phyloP scores from a whole-genome alignment of 2,888 invertebrate species.

The Tridacna gigas region DNA sequence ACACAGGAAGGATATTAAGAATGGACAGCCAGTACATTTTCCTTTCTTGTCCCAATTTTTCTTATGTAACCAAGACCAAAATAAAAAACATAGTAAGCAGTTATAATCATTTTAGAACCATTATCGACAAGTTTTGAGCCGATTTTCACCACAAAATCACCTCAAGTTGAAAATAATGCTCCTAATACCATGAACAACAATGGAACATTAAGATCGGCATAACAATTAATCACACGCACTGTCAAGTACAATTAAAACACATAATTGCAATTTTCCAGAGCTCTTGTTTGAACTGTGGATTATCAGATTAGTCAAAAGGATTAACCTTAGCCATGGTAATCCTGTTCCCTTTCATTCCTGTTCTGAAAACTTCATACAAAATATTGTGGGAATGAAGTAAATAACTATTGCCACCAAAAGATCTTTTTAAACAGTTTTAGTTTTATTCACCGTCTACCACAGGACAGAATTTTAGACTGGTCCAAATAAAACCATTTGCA shows the following conservation, averaged over 20 bases:
- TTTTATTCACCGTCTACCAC: too few species aligned
- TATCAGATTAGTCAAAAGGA: conserved; percentile 33
- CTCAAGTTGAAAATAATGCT: conserved; percentile 39
- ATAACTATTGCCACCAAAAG: too few species aligned
- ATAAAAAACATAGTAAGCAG: conserved; percentile 6
- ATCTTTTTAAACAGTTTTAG: too few species aligned
- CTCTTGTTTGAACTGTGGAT: conserved; percentile 31
- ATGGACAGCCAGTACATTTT: too few species aligned
- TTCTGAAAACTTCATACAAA: too few species aligned
- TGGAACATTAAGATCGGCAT: neutral
- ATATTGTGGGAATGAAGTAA: too few species aligned
- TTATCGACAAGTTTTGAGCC: conserved; percentile 36
- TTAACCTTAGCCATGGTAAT: neutral
- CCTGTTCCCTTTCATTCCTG: too few species aligned
- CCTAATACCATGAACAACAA: conserved; percentile 12
- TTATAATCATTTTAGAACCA: conserved; percentile 30
- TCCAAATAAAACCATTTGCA: too few species aligned
- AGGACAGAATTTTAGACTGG: too few species aligned
- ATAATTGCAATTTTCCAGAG: conserved; percentile 49
- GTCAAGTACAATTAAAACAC: conserved; percentile 51
- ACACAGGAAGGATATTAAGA: too few species aligned
- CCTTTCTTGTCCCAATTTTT: too few species aligned
- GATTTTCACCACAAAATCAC: conserved; percentile 2
- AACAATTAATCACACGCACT: conserved; percentile 18
- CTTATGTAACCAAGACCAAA: neutral